A percentile compares a stretch with the other conserved stretches of the same genome.
Evolutionary conservation across 2,797 vertebrate genomes (phyloP).

Genomic region (Sebastes taczanowskii): DNA sequence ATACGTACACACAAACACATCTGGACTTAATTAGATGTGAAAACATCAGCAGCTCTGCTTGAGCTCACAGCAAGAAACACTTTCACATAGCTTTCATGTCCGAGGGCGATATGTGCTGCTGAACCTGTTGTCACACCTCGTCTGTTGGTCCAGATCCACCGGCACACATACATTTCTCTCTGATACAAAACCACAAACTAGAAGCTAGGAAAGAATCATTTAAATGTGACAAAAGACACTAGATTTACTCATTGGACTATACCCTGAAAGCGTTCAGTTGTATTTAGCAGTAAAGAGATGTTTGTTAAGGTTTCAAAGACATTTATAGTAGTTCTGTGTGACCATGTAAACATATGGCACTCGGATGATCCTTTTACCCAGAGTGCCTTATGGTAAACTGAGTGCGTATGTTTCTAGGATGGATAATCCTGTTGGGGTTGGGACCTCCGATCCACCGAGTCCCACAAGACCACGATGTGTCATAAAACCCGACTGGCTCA

Average conservation of each 20-base stretch:
- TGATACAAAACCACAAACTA: not conserved
- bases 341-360: conserved; percentile 4
- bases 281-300: not conserved
- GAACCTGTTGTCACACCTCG: not conserved
- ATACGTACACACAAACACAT: not conserved
- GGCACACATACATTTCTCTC: not conserved
- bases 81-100: not conserved
- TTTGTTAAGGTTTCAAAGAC: not conserved
- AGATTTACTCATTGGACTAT: not conserved
- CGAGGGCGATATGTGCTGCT: not conserved
- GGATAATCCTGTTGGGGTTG: not conserved
- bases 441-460: not conserved
- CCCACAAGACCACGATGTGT: not conserved
- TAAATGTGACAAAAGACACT: not conserved
- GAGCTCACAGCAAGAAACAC: not conserved
- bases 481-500: not conserved
- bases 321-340: not conserved
- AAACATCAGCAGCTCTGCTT: conserved; percentile 8
- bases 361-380: not conserved
- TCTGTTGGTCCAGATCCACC: not conserved
- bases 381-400: not conserved
- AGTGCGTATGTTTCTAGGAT: not conserved
- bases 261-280: not conserved
- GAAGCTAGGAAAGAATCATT: not conserved
- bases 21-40: conserved; percentile 7